Percentiles rank a stretch among this genome's conserved stretches.
Conservation (phyloP, 1,140 invertebrate species). For the Drosophila kikkawai region DNA sequence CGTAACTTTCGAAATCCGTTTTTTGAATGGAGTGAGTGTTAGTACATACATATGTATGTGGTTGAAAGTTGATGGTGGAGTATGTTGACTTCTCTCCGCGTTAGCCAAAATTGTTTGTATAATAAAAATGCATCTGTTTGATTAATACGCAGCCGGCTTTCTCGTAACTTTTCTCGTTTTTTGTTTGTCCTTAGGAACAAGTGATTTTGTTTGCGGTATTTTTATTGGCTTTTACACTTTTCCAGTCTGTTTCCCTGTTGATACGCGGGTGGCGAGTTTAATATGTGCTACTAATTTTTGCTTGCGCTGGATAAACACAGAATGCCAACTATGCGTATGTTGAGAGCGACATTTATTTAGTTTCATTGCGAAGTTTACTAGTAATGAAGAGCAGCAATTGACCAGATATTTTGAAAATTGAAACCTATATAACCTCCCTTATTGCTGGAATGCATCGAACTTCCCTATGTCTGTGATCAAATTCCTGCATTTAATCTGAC, state of each 20-base stretch:
- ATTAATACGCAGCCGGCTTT: conserved; percentile 44
- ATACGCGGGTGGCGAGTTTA: neutral
- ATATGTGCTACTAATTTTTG: neutral
- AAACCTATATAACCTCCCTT: neutral
- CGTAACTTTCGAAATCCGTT: conserved; percentile 53
- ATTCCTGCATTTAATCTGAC: conserved; percentile 10
- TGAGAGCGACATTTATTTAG: neutral
- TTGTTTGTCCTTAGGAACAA: conserved; percentile 15
- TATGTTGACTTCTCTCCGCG: neutral
- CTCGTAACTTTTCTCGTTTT: neutral
- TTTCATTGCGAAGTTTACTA: conserved; percentile 7
- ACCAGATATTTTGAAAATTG: neutral
- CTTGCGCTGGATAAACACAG: neutral
- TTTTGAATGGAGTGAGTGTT: neutral
- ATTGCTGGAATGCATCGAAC: conserved; percentile 1
- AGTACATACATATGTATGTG: too few species aligned
- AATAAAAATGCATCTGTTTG: conserved; percentile 63
- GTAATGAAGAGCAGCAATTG: neutral
- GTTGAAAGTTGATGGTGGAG: neutral
- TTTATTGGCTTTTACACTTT: conserved; percentile 51
- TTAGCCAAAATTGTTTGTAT: conserved; percentile 28
- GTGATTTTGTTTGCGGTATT: conserved; percentile 24
- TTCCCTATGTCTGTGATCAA: conserved; percentile 24
- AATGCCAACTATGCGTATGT: neutral
- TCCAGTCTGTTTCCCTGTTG: neutral